Evolutionary conservation across 2,797 vertebrate species (phyloP), one percentile per base, ranked within the genome.

Genomic region (Synanceia verrucosa): DNA sequence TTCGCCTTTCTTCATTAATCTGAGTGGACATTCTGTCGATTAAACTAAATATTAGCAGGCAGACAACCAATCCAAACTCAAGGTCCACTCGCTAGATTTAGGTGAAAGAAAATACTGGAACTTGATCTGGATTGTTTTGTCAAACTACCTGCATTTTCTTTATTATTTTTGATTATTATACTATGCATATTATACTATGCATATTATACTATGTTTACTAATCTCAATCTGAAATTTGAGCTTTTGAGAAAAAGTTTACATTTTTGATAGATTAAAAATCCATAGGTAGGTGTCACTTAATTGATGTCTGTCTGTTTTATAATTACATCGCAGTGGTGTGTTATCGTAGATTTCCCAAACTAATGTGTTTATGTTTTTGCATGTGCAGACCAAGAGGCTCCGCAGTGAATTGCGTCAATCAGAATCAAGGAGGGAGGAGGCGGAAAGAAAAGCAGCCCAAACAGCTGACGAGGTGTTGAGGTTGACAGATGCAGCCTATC

Each of bases 341-440:
- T 48, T 2, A 8, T 39, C 16, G 14, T 2, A 57, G 21, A 44
- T 28, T 14, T 52, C 1, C 21, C 37, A 19, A 3, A 65, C 7
- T 19, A 12, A 9, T 41, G 9, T 70, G 39, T 21, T 63, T 1
- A 12, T 66, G 23, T 59, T 36, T 18, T 65, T 29, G 12, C 18
- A 34, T 36, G 1, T 74, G 65, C 51, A 95, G 95, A 88, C 72
- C 56, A 79, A 90, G 68, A 92, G 63, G 53, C 80, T 94, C 83
- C 88, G 91, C 52, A 70, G 47, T 68, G 91, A 94, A 19, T 69
- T 95, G 75, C 82, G 79, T 43, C 87, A 90, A 50, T 88, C 91
- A 36, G 93, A 94, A 69, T 58, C 71, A 41, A 86, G 70, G 23
- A 77, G 78, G 1, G 84, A 88, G 70, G 91, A 94, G 72, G 79